Percentiles rank a stretch among this genome's conserved stretches.
Evolutionary conservation across 2,797 vertebrate species (phyloP).

Genomic region (Podarcis siculus): DNA sequence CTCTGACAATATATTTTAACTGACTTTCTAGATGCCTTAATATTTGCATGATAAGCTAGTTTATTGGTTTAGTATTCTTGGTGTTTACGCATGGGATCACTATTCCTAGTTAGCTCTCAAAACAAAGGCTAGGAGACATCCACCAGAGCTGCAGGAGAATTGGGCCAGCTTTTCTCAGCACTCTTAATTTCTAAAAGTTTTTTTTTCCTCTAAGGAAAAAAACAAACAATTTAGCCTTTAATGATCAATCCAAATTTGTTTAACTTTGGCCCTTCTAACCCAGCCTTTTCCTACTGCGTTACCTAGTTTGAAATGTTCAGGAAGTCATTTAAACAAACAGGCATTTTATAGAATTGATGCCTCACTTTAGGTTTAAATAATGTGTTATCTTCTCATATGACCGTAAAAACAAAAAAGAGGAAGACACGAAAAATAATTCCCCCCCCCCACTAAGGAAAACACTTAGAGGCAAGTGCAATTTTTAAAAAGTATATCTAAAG

Average conservation of each 20-base stretch:
- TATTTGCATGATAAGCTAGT: slow-evolving; percentile 99
- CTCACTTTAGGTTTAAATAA: slow-evolving; percentile 74
- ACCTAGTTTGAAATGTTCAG: slow-evolving; percentile 77
- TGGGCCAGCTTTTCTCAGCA: slow-evolving; percentile 77
- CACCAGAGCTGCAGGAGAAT: slow-evolving; percentile 75
- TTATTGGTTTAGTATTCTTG: slow-evolving; percentile 89
- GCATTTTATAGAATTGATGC: slow-evolving; percentile 80
- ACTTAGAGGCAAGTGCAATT: slow-evolving; percentile 99
- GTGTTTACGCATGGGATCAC: slow-evolving; percentile 90
- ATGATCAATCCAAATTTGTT: slow-evolving; percentile 80
- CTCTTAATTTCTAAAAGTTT: slow-evolving; percentile 81
- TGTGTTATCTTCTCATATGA: slow-evolving; percentile 84
- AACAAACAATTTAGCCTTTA: slow-evolving; percentile 82
- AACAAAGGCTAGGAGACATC: slow-evolving; percentile 90
- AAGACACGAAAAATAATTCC: slow-evolving; percentile 74
- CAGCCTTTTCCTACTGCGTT: slow-evolving; percentile 79
- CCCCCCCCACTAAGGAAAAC: slow-evolving; percentile 89
- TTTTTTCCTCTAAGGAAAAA: slow-evolving; percentile 60
- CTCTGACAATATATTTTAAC: slow-evolving; percentile 88
- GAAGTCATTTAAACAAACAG: slow-evolving; percentile 76
- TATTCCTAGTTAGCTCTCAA: slow-evolving; percentile 88
- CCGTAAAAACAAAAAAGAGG: slow-evolving; percentile 73
- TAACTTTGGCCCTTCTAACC: slow-evolving; percentile 81
- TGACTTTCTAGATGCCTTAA: slow-evolving; percentile 99
- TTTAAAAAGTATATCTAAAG: slow-evolving; percentile 90